A percentile compares a stretch with the other conserved stretches of the same genome.
These are phyloP conservation scores for Neogale vison DNA, from an alignment of 2,113 vertebrate genomes.

Conservation along the genomic window DNA sequence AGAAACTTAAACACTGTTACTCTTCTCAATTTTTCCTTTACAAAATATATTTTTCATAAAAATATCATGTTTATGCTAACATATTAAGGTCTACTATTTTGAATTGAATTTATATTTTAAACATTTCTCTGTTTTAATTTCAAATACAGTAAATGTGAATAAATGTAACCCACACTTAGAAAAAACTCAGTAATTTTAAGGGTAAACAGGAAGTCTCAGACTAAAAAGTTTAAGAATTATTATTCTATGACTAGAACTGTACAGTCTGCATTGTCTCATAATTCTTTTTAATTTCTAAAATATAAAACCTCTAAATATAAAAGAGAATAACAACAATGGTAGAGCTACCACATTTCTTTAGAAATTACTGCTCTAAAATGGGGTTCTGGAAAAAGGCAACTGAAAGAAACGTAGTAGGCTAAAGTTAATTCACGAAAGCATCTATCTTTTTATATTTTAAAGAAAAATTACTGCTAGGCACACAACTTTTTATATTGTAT, in stretches of 20 bases:
- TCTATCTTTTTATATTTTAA: background rate
- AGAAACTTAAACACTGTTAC: background rate
- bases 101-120: slow-evolving; percentile 20
- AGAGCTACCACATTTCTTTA: background rate
- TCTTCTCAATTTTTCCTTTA: background rate
- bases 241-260: background rate
- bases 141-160: background rate
- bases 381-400: slow-evolving; percentile 15
- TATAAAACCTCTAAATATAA: background rate
- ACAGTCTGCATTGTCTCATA: background rate
- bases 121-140: slow-evolving; percentile 21
- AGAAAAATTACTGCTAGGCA: background rate
- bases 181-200: background rate
- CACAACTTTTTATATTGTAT: background rate
- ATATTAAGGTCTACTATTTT: background rate
- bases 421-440: background rate
- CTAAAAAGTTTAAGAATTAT: background rate
- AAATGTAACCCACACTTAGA: background rate
- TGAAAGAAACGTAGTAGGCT: background rate
- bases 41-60: background rate
- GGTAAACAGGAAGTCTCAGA: background rate
- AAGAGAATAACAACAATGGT: background rate
- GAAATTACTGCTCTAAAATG: background rate
- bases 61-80: background rate
- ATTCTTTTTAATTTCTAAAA: slow-evolving; percentile 26